Conservation (phyloP, 2,113 vertebrate genomes). For the Porphyrio hochstetteri region DNA sequence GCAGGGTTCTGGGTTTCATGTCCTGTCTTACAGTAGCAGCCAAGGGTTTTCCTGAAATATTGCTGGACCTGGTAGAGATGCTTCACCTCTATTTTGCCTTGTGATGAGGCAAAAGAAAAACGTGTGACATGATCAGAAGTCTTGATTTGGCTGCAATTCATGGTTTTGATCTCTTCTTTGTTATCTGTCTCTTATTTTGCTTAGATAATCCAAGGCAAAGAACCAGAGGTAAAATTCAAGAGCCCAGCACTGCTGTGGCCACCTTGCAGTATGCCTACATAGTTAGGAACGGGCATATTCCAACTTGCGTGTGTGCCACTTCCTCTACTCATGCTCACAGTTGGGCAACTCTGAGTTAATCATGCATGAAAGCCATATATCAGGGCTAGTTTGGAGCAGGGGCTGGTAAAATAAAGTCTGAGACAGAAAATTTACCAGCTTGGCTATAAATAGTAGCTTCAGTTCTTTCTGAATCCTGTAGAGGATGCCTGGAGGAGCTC, state of each 20-base stretch:
- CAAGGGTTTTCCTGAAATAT: not conserved
- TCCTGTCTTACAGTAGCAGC: fast-evolving
- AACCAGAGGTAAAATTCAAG: not conserved
- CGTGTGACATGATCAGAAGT: not conserved
- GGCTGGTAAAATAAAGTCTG: not conserved
- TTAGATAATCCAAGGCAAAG: not conserved
- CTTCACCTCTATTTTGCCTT: not conserved
- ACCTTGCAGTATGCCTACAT: not conserved
- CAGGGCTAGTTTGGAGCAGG: not conserved
- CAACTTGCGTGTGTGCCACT: not conserved
- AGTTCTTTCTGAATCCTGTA: not conserved
- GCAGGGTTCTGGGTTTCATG: not conserved
- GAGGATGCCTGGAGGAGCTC: not conserved
- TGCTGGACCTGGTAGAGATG: not conserved
- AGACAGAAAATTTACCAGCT: not conserved
- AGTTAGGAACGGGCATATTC: not conserved
- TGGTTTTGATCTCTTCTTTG: not conserved
- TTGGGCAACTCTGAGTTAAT: not conserved
- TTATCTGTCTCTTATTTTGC: not conserved
- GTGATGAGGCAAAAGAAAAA: not conserved
- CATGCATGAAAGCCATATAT: not conserved
- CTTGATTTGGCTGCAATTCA: not conserved
- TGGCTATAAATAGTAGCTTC: not conserved
- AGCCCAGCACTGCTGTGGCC: not conserved
- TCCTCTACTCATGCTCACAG: not conserved